Conservation (phyloP, 2,888 invertebrate genomes). For the Papilio gigon region DNA sequence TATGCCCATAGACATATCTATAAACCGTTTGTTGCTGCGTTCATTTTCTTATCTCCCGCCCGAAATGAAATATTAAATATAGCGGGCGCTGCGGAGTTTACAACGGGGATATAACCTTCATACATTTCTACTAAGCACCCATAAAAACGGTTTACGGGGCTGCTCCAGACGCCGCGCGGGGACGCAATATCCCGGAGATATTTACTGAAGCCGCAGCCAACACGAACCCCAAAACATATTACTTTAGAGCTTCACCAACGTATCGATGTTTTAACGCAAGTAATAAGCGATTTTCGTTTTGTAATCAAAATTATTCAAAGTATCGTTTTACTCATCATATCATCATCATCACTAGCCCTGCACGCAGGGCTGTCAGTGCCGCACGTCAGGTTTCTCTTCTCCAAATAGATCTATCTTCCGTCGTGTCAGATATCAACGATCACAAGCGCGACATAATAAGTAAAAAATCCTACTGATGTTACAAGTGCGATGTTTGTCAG, state of each 20-base stretch:
- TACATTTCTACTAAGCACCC: slow-evolving; percentile 29
- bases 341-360: too few relatives aligned
- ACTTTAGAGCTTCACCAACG: not conserved
- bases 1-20: not conserved
- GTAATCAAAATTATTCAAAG: not conserved
- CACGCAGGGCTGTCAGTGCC: too few relatives aligned
- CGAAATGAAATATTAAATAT: slow-evolving; percentile 26
- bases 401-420: too few relatives aligned
- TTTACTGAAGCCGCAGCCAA: slow-evolving; percentile 6
- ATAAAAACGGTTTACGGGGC: slow-evolving; percentile 27
- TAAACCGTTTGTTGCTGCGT: slow-evolving; percentile 4
- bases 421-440: too few relatives aligned
- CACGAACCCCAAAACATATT: not conserved
- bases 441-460: too few relatives aligned
- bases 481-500: too few relatives aligned
- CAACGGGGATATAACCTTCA: slow-evolving; percentile 26
- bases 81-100: slow-evolving; percentile 14
- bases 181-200: slow-evolving; percentile 8
- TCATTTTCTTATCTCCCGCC: slow-evolving; percentile 20
- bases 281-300: not conserved
- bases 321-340: too few relatives aligned
- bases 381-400: too few relatives aligned
- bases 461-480: too few relatives aligned
- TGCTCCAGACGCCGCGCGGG: slow-evolving; percentile 15
- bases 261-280: not conserved